phyloP scores from a whole-genome alignment of 37 sponge, comb jelly and placozoan genomes.

The Chondrosia reniformis region DNA sequence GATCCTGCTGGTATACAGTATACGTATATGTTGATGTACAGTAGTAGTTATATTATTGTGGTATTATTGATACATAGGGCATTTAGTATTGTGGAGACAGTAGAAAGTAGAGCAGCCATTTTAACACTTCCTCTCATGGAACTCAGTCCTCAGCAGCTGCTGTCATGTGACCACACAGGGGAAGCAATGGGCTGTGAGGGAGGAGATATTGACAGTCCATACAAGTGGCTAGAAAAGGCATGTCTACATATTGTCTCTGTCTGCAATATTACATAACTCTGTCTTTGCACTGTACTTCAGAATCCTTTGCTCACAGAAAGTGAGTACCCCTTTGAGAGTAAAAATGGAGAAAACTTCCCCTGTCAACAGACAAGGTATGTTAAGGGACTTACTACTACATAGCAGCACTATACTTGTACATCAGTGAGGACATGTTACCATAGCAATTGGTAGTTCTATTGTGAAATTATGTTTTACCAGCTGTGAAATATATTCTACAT shows the following conservation, averaged over 20 bases:
- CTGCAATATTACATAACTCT: no score
- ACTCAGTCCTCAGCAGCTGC: slow-evolving; percentile 75
- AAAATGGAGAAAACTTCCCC: slow-evolving; percentile 19
- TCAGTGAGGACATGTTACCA: no score
- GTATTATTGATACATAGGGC: slow-evolving; percentile 43
- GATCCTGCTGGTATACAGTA: slow-evolving; percentile 78
- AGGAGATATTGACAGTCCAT: no score
- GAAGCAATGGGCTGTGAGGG: slow-evolving; percentile 59
- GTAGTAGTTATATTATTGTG: neutral
- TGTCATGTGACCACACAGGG: slow-evolving; percentile 59
- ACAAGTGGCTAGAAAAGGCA: no score
- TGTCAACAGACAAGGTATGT: slow-evolving; percentile 31
- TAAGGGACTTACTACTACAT: no score
- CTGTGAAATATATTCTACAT: no score
- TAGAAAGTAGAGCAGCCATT: slow-evolving; percentile 66
- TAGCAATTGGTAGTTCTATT: no score
- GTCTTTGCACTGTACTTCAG: no score
- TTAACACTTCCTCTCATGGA: neutral
- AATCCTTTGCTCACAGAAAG: slow-evolving; percentile 19
- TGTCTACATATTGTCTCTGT: no score
- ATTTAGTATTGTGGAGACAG: slow-evolving; percentile 76
- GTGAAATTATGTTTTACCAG: no score
- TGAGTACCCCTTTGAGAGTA: slow-evolving; percentile 64
- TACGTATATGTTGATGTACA: neutral
- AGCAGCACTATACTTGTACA: no score